phyloP scores from a whole-genome alignment of 2,113 vertebrate species.

The Uropsilus gracilis region DNA sequence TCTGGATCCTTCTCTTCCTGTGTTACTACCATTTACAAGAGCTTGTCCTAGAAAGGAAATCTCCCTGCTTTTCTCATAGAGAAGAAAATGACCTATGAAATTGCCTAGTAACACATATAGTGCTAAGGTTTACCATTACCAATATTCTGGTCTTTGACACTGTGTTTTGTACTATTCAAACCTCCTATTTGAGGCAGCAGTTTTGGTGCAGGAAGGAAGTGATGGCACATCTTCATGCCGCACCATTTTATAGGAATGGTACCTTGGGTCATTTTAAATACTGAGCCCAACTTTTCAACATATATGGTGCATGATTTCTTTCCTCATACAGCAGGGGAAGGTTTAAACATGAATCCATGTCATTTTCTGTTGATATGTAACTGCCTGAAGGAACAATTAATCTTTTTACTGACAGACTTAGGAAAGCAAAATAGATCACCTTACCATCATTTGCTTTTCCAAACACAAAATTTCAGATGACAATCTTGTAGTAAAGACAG shows the following conservation, averaged over 20 bases:
- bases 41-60: neutral
- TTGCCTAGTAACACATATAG: neutral
- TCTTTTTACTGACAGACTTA: neutral
- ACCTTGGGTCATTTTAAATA: neutral
- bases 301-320: neutral
- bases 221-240: neutral
- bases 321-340: neutral
- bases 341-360: neutral
- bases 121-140: neutral
- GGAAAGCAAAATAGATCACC: neutral
- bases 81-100: neutral
- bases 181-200: neutral
- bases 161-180: neutral
- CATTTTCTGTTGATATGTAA: neutral
- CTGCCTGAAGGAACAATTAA: accelerated
- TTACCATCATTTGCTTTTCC: neutral
- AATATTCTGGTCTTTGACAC: neutral
- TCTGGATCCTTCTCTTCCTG: neutral
- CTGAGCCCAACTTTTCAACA: neutral
- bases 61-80: constrained; percentile 21
- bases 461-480: neutral
- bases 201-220: constrained; percentile 2
- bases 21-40: neutral
- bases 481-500: neutral
- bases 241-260: neutral